phyloP scores from a whole-genome alignment of 2,888 invertebrate genomes.

The Hypena proboscidalis region DNA sequence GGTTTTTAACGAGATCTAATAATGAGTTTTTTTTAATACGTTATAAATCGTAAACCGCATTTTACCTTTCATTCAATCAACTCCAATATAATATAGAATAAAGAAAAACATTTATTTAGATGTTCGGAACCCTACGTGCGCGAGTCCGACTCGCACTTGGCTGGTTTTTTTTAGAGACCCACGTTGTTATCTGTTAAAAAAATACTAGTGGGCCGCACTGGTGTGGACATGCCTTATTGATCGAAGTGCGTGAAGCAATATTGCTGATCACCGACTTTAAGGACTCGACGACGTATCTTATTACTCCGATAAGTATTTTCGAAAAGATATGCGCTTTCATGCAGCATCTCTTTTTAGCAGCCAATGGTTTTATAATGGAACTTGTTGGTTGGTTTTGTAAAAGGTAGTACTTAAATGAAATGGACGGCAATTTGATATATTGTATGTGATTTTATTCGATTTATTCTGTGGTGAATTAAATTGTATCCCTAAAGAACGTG shows the following conservation, averaged over 20 bases:
- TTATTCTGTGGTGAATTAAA: too few relatives aligned
- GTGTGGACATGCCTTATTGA: slow-evolving; percentile 15
- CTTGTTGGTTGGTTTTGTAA: slow-evolving; percentile 6
- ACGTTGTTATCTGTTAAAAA: not conserved
- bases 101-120: too few relatives aligned
- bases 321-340: slow-evolving; percentile 23
- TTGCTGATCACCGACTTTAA: slow-evolving; percentile 32
- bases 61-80: too few relatives aligned
- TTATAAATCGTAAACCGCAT: too few relatives aligned
- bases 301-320: slow-evolving; percentile 23
- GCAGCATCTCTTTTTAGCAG: slow-evolving; percentile 16
- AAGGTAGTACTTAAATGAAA: too few relatives aligned
- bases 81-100: too few relatives aligned
- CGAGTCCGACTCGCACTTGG: not conserved
- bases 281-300: slow-evolving; percentile 13
- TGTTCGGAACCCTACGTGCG: too few relatives aligned
- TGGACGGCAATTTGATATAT: too few relatives aligned
- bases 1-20: too few relatives aligned
- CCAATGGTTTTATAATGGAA: slow-evolving; percentile 4
- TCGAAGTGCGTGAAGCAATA: slow-evolving; percentile 25
- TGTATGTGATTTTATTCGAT: too few relatives aligned
- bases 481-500: too few relatives aligned
- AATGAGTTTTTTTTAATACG: too few relatives aligned
- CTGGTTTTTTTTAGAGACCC: not conserved
- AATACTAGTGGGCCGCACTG: not conserved